Conservation (phyloP, 1,140 invertebrate species). For the Doryteuthis pealeii region DNA sequence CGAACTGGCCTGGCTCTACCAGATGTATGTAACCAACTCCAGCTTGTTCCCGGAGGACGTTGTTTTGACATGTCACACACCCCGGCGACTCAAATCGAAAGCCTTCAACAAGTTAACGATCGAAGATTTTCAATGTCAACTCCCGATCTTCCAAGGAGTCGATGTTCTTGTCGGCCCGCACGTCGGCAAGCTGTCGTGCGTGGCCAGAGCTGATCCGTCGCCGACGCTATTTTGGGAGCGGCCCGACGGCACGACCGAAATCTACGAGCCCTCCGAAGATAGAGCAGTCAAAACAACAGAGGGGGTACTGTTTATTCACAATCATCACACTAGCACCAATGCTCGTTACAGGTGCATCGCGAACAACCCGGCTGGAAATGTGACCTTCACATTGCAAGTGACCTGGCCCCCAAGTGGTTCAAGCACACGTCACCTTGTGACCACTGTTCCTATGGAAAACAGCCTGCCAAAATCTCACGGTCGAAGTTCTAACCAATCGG, state of each 20-base stretch:
- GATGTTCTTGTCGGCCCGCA: slow-evolving; percentile 49
- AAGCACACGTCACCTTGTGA: slow-evolving; percentile 10
- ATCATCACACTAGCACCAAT: slow-evolving; percentile 37
- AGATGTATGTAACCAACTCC: slow-evolving; percentile 39
- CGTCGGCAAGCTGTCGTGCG: slow-evolving; percentile 50
- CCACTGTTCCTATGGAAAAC: neutral
- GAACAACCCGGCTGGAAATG: slow-evolving; percentile 57
- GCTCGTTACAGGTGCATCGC: slow-evolving; percentile 55
- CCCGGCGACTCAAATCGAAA: slow-evolving; percentile 37
- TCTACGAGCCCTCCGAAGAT: slow-evolving; percentile 36
- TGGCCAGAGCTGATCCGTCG: slow-evolving; percentile 53
- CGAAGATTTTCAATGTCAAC: slow-evolving; percentile 54
- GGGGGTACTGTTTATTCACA: slow-evolving; percentile 45
- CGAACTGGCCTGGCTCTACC: slow-evolving; percentile 51
- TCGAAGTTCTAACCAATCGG: slow-evolving; percentile 19
- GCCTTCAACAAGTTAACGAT: slow-evolving; percentile 41
- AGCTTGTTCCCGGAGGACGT: slow-evolving; percentile 45
- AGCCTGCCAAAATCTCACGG: slow-evolving; percentile 11
- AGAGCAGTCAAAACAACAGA: slow-evolving; percentile 40
- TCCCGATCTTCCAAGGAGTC: slow-evolving; percentile 56
- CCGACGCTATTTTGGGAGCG: slow-evolving; percentile 57
- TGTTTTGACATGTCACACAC: slow-evolving; percentile 46
- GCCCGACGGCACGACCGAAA: slow-evolving; percentile 46
- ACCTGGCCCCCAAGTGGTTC: slow-evolving; percentile 43
- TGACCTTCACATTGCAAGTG: slow-evolving; percentile 55